Conservation (phyloP, 2,113 vertebrate species). For the Atrichornis clamosus region DNA sequence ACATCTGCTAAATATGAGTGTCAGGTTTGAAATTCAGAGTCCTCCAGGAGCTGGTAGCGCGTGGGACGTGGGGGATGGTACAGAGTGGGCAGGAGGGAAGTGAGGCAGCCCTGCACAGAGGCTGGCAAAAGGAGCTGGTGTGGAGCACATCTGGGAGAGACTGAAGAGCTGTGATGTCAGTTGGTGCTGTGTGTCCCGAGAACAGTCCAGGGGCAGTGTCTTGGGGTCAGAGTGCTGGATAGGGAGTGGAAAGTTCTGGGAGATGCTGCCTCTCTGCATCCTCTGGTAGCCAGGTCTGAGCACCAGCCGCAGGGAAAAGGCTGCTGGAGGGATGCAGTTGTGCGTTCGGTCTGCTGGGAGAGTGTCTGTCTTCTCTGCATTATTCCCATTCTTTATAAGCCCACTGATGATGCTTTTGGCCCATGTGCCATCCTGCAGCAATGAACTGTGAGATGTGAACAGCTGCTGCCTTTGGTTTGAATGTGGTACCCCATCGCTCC, state of each 20-base stretch:
- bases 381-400: not conserved
- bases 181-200: not conserved
- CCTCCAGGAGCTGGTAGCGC: not conserved
- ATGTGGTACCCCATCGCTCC: fast-evolving
- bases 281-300: not conserved
- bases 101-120: not conserved
- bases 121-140: not conserved
- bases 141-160: not conserved
- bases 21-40: not conserved
- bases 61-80: not conserved
- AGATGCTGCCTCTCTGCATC: not conserved
- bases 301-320: not conserved
- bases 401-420: not conserved
- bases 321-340: not conserved
- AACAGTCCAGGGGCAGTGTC: not conserved
- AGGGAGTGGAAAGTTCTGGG: not conserved
- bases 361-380: not conserved
- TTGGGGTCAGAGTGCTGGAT: fast-evolving
- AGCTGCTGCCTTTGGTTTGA: not conserved
- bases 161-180: not conserved
- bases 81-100: not conserved
- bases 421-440: not conserved
- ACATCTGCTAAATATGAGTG: not conserved
- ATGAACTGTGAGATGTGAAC: not conserved
- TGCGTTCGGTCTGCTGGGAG: not conserved